Evolutionary conservation across 37 sponge, comb jelly and placozoan genomes (phyloP).

Genomic region (Haliclona indistincta): DNA sequence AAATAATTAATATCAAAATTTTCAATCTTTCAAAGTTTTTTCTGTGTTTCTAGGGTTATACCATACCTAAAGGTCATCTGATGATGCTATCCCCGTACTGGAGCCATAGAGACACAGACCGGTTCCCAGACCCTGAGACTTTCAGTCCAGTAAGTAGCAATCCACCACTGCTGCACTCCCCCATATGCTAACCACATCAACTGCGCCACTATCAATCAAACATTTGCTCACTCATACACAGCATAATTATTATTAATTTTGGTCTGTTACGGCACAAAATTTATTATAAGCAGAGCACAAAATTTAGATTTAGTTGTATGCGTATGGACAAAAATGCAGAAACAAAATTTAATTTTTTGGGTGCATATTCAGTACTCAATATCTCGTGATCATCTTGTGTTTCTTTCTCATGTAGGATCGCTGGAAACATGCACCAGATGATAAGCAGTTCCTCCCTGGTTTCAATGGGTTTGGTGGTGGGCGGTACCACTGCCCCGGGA

Average conservation of each 20-base stretch:
- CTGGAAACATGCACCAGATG: conserved; percentile 36
- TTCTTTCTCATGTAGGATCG: conserved; percentile 42
- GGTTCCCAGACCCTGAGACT: conserved; percentile 50
- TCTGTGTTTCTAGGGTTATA: conserved; percentile 44
- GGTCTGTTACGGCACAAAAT: neutral
- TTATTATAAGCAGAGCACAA: too few species aligned
- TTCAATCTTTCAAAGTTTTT: too few species aligned
- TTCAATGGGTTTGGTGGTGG: conserved; percentile 72
- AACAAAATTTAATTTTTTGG: too few species aligned
- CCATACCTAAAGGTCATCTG: conserved; percentile 38
- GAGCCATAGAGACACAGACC: conserved; percentile 26
- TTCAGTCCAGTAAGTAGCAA: conserved; percentile 59
- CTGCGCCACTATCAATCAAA: too few species aligned
- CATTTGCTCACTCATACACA: too few species aligned
- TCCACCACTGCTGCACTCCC: too few species aligned
- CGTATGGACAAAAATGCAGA: too few species aligned
- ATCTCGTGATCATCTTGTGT: neutral
- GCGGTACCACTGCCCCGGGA: conserved; percentile 58
- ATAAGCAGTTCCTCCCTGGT: conserved; percentile 49
- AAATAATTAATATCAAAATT: too few species aligned
- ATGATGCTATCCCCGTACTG: conserved; percentile 52
- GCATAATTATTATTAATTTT: neutral
- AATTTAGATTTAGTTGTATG: too few species aligned
- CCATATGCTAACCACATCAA: too few species aligned
- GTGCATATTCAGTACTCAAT: too few species aligned